Evolutionary conservation across 2,113 vertebrate species (phyloP).

Genomic region (human): DNA sequence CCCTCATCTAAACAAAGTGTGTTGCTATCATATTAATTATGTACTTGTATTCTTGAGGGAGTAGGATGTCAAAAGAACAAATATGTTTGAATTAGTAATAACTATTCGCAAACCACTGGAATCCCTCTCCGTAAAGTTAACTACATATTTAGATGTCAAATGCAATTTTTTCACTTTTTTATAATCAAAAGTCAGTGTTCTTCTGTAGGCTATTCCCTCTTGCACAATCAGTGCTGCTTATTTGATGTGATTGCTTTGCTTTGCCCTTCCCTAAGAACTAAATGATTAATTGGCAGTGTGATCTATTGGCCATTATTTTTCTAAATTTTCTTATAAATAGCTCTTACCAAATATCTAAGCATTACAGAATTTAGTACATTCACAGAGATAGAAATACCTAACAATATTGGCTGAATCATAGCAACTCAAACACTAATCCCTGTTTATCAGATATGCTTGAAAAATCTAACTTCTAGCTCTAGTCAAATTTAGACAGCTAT

Average conservation of each 20-base stretch:
- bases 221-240: background rate
- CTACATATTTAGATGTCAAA: background rate
- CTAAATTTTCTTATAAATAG: background rate
- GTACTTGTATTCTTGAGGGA: conserved; percentile 30
- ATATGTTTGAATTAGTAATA: conserved; percentile 47
- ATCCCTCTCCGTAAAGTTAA: background rate
- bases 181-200: background rate
- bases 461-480: background rate
- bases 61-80: background rate
- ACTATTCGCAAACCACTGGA: background rate
- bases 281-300: conserved; percentile 14
- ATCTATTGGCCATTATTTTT: conserved; percentile 10
- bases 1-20: background rate
- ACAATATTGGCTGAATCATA: background rate
- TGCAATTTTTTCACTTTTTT: background rate
- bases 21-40: conserved; percentile 57
- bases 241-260: background rate
- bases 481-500: background rate
- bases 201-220: background rate
- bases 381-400: background rate
- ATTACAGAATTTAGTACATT: background rate
- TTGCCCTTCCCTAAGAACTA: background rate
- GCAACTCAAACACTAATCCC: background rate
- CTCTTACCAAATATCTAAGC: conserved; percentile 38
- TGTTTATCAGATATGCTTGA: background rate